A percentile compares a stretch with the other conserved stretches of the same genome.
phyloP scores from a whole-genome alignment of 2,113 vertebrate genomes.

The Menura novaehollandiae region DNA sequence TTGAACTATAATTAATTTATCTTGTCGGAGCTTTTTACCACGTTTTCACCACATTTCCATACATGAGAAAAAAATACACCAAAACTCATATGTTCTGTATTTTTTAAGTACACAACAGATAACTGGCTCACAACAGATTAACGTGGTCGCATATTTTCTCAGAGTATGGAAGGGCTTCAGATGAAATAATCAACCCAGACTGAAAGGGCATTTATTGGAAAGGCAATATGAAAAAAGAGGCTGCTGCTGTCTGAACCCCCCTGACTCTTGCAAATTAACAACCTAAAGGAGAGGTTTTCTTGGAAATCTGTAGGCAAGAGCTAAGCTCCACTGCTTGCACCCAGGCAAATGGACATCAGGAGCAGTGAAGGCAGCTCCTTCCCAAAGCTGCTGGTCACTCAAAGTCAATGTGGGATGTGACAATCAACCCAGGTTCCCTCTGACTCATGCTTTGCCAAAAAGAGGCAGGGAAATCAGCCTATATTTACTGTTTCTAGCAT shows the following conservation, averaged over 20 bases:
- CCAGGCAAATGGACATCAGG: neutral
- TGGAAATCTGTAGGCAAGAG: neutral
- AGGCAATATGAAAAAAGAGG: neutral
- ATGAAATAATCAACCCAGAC: neutral
- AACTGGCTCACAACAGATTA: neutral
- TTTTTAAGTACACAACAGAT: neutral
- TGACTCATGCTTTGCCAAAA: neutral
- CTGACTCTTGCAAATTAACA: neutral
- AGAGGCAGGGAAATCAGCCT: neutral
- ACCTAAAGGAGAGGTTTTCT: neutral
- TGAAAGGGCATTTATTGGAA: neutral
- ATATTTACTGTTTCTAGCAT: neutral
- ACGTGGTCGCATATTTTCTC: neutral
- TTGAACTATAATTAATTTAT: slow-evolving; percentile 40
- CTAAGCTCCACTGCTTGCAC: neutral
- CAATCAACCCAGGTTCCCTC: neutral
- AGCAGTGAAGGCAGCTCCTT: neutral
- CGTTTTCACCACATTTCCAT: neutral
- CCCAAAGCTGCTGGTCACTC: neutral
- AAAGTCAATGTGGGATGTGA: neutral
- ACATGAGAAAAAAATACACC: neutral
- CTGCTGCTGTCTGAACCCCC: neutral
- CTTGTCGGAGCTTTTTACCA: slow-evolving; percentile 29
- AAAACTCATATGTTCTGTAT: neutral
- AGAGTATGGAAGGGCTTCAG: neutral